These are phyloP conservation scores for Tetheella fluctuosa DNA, from an alignment of 2,888 invertebrate species.

Conservation along the genomic window DNA sequence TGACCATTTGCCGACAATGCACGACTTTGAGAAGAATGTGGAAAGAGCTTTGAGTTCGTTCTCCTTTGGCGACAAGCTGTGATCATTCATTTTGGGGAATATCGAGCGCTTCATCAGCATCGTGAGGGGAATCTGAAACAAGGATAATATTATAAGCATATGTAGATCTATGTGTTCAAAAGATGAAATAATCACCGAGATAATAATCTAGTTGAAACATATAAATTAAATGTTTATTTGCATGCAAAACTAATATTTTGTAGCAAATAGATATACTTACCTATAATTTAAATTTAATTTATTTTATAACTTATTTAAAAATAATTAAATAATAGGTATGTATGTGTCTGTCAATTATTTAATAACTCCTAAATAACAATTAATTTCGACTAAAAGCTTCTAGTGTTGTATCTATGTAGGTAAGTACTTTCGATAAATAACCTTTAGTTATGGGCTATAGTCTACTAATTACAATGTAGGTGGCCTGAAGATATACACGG, in stretches of 20 bases:
- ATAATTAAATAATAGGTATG: too few relatives aligned
- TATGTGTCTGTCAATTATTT: too few relatives aligned
- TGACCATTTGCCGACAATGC: constrained; percentile 94
- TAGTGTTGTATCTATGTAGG: neutral
- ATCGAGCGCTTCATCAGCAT: constrained; percentile 89
- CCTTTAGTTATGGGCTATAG: neutral
- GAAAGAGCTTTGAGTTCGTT: constrained; percentile 93
- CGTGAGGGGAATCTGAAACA: constrained; percentile 86
- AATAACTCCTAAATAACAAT: too few relatives aligned
- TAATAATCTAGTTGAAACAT: too few relatives aligned
- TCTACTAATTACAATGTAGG: neutral
- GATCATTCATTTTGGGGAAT: constrained; percentile 87
- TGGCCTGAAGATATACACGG: neutral
- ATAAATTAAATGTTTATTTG: too few relatives aligned
- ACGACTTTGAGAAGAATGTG: constrained; percentile 91
- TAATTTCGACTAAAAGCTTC: neutral
- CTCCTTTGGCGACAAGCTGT: constrained; percentile 88
- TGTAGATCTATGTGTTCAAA: too few relatives aligned
- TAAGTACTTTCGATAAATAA: neutral
- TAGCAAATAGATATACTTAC: too few relatives aligned
- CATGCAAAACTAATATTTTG: too few relatives aligned
- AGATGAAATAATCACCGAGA: too few relatives aligned
- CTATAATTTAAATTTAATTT: too few relatives aligned
- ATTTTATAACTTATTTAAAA: too few relatives aligned
- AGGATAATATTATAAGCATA: neutral